These are phyloP conservation scores for Leucophenga montana DNA, from an alignment of 2,888 invertebrate species.

Conservation along the genomic window DNA sequence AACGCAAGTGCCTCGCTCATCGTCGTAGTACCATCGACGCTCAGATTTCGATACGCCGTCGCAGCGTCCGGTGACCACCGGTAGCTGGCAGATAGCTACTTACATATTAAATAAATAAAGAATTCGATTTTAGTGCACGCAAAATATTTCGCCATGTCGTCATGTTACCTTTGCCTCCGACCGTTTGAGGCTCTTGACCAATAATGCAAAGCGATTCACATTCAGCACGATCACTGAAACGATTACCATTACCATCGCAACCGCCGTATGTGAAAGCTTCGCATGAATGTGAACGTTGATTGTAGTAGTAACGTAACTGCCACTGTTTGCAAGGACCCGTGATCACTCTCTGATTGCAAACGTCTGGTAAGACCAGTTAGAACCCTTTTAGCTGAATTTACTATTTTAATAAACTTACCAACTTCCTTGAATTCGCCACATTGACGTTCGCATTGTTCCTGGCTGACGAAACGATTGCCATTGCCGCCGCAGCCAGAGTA, in stretches of 20 bases:
- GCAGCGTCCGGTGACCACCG: constrained; percentile 79
- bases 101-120: constrained; percentile 53
- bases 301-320: constrained; percentile 80
- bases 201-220: constrained; percentile 83
- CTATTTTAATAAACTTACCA: constrained; percentile 74
- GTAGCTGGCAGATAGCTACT: constrained; percentile 79
- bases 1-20: constrained; percentile 80
- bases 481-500: constrained; percentile 84
- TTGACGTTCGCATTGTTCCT: constrained; percentile 84
- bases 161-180: constrained; percentile 64
- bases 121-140: constrained; percentile 12
- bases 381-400: constrained; percentile 28
- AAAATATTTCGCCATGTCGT: neutral
- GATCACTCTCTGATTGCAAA: constrained; percentile 80
- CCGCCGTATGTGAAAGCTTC: constrained; percentile 85
- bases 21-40: constrained; percentile 84
- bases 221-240: constrained; percentile 83
- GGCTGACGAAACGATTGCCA: constrained; percentile 81
- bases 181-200: constrained; percentile 75
- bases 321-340: constrained; percentile 81
- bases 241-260: constrained; percentile 88
- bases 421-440: constrained; percentile 83
- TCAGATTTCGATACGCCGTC: constrained; percentile 61
- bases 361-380: constrained; percentile 75
- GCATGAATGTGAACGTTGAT: constrained; percentile 77